Conservation (phyloP, 2,113 vertebrate species). For the Pseudorasbora parva region DNA sequence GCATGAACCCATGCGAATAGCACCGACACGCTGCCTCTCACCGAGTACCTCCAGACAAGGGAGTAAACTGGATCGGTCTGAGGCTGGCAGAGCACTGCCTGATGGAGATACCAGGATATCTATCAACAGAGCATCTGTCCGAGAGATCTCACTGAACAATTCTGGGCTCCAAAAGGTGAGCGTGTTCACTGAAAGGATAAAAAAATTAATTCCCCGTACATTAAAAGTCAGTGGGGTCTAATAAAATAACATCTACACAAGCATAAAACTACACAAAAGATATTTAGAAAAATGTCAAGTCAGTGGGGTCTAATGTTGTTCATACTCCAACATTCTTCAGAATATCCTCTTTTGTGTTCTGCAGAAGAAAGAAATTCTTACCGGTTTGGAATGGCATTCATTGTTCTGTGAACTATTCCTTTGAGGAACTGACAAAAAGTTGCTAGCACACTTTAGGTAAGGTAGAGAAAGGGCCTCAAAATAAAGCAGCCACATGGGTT, state of each 20-base stretch:
- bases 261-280: neutral
- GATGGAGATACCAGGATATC: constrained; percentile 57
- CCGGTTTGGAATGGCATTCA: neutral
- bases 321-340: neutral
- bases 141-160: constrained; percentile 64
- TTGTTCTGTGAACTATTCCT: neutral
- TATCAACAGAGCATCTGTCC: constrained; percentile 66
- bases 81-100: constrained; percentile 21
- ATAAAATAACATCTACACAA: neutral
- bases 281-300: neutral
- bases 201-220: too few species aligned
- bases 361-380: neutral
- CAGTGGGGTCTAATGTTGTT: neutral
- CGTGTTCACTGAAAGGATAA: constrained; percentile 7
- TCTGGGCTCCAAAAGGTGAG: constrained; percentile 53
- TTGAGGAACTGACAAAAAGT: neutral
- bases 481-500: neutral
- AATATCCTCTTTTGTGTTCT: neutral
- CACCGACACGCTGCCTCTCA: constrained; percentile 70
- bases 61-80: constrained; percentile 44
- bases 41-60: constrained; percentile 52
- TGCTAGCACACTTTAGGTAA: neutral
- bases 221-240: neutral
- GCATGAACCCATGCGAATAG: constrained; percentile 49
- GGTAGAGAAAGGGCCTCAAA: neutral